phyloP scores from a whole-genome alignment of 2,113 vertebrate species.

The Cyprinodon tularosa region DNA sequence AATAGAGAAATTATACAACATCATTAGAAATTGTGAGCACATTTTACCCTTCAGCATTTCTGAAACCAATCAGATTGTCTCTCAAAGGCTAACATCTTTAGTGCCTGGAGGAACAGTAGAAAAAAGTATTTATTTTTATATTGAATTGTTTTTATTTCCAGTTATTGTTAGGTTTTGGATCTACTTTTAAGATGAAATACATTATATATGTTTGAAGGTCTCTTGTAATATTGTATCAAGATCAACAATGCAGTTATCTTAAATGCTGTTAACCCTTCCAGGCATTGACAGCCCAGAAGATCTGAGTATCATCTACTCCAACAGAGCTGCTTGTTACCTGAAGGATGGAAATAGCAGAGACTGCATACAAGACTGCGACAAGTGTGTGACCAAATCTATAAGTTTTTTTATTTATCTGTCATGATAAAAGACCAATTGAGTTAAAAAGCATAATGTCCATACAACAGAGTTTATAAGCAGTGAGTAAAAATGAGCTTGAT shows the following conservation, averaged over 20 bases:
- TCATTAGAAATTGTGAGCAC: too few relatives aligned
- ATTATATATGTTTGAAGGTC: not conserved
- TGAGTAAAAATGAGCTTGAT: not conserved
- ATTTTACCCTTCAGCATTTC: too few relatives aligned
- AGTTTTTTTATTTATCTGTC: not conserved
- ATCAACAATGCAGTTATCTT: conserved; percentile 17
- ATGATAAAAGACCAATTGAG: not conserved
- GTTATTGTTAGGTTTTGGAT: not conserved
- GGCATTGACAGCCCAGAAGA: conserved; percentile 85
- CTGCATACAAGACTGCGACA: conserved; percentile 93
- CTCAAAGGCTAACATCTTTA: too few relatives aligned
- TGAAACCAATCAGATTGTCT: too few relatives aligned
- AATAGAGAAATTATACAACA: too few relatives aligned
- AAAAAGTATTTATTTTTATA: not conserved
- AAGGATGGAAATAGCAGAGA: conserved; percentile 92
- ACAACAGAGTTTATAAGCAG: not conserved
- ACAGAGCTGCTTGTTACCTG: conserved; percentile 93
- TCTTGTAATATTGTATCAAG: not conserved
- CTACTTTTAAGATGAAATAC: conserved; percentile 14
- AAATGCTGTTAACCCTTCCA: conserved; percentile 65
- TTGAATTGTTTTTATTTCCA: not conserved
- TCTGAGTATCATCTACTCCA: conserved; percentile 91
- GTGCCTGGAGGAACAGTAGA: not conserved
- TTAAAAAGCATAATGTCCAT: not conserved
- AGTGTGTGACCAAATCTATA: conserved; percentile 75